Evolutionary conservation across 2,113 vertebrate genomes (phyloP).

Genomic region (Brachyistius frenatus): DNA sequence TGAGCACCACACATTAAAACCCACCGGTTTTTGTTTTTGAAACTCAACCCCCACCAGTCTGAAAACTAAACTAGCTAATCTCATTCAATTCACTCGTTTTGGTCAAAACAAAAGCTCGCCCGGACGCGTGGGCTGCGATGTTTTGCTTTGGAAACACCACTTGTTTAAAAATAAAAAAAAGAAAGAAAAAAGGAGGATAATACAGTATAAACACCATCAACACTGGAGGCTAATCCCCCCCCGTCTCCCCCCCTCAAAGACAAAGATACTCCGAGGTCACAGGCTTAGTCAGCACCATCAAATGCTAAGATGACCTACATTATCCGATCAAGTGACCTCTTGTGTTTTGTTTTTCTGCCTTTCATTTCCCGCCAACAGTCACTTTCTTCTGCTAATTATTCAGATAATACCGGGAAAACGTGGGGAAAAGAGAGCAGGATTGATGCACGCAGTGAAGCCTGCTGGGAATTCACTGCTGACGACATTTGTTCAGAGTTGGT

Average conservation of each 20-base stretch:
- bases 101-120: neutral
- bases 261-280: no score
- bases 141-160: constrained; percentile 32
- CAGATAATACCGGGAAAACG: no score
- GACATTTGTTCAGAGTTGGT: no score
- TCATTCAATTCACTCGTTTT: constrained; percentile 21
- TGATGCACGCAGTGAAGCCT: no score
- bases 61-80: neutral
- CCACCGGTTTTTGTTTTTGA: no score
- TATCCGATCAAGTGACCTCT: neutral
- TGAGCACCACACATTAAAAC: neutral
- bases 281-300: no score
- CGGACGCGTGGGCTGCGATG: neutral
- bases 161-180: neutral
- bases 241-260: no score
- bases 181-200: neutral
- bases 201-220: neutral
- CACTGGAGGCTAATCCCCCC: neutral
- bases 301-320: neutral
- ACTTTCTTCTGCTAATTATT: no score
- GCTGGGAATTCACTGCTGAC: no score
- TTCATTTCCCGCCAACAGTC: no score
- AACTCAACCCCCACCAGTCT: neutral
- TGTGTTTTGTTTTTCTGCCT: no score
- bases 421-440: no score